Conservation (phyloP, 2,888 invertebrate species). For the Drosophila borealis region DNA sequence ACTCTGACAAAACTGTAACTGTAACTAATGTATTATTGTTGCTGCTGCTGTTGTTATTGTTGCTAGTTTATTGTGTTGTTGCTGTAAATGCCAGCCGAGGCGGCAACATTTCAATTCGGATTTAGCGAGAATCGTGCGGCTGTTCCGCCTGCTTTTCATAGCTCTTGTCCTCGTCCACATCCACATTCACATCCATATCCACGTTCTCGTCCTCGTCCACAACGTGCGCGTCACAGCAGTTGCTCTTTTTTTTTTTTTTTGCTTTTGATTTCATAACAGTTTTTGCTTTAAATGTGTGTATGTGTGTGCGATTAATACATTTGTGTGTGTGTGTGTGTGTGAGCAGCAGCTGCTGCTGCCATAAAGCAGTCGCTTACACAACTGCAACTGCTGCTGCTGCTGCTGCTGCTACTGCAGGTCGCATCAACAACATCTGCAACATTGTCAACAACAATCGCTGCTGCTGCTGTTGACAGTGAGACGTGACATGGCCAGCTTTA, state of each 20-base stretch:
- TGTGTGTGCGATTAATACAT: conserved; percentile 1
- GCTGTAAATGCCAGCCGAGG: conserved; percentile 52
- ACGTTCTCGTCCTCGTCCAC: not conserved
- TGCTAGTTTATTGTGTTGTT: conserved; percentile 23
- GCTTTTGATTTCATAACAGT: conserved; percentile 42
- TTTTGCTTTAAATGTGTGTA: conserved; percentile 25
- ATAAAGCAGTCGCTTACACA: conserved; percentile 28
- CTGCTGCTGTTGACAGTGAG: conserved; percentile 8
- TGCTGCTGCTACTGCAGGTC: conserved; percentile 32
- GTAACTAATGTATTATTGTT: conserved; percentile 57
- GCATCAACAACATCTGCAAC: conserved; percentile 56
- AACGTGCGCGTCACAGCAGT: conserved; percentile 27
- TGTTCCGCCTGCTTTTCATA: conserved; percentile 36
- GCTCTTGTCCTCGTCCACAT: conserved; percentile 22
- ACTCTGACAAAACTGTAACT: conserved; percentile 62
- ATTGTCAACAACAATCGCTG: conserved; percentile 47
- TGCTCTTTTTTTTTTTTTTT: conserved; percentile 49
- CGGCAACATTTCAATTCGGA: conserved; percentile 76
- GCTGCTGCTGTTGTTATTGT: conserved; percentile 23
- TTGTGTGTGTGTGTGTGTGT: conserved; percentile 4
- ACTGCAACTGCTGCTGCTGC: conserved; percentile 25
- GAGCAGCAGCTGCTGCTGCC: conserved; percentile 36
- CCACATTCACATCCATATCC: no score
- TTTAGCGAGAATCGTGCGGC: conserved; percentile 54
- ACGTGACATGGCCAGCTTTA: conserved; percentile 28